These are phyloP conservation scores for Harpalus rubripes DNA, from an alignment of 2,888 invertebrate species.

Conservation along the genomic window DNA sequence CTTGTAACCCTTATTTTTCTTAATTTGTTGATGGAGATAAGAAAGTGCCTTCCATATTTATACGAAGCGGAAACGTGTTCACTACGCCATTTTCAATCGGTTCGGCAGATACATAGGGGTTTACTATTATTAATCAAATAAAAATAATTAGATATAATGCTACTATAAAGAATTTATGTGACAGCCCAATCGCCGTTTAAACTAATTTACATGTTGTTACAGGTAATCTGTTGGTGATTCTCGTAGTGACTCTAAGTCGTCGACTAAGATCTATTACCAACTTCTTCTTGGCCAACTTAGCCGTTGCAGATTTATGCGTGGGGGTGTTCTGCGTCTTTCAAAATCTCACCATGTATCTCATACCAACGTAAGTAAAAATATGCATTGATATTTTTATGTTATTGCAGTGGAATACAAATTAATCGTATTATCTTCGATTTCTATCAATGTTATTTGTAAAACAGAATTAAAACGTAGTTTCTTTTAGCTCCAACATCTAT, in stretches of 20 bases:
- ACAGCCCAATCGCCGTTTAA: neutral
- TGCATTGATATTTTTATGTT: neutral
- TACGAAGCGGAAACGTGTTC: too few relatives aligned
- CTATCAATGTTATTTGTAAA: neutral
- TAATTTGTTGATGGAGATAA: too few relatives aligned
- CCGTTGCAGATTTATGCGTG: slow-evolving; percentile 93
- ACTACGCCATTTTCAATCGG: too few relatives aligned
- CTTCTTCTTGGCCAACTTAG: slow-evolving; percentile 94
- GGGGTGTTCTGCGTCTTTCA: slow-evolving; percentile 95
- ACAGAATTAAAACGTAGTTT: too few relatives aligned
- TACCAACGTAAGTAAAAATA: slow-evolving; percentile 82
- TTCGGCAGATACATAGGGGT: too few relatives aligned
- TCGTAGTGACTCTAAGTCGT: slow-evolving; percentile 90
- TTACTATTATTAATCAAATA: too few relatives aligned
- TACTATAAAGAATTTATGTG: too few relatives aligned
- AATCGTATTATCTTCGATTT: neutral
- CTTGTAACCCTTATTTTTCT: too few relatives aligned
- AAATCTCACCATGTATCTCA: slow-evolving; percentile 89
- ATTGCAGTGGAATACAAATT: neutral
- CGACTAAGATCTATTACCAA: slow-evolving; percentile 93
- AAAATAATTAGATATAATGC: too few relatives aligned
- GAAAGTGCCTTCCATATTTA: too few relatives aligned
- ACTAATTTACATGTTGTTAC: slow-evolving; percentile 69
- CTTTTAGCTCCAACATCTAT: too few relatives aligned
- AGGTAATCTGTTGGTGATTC: slow-evolving; percentile 93